Base-by-base conservation (phyloP, 2,797 vertebrate species). In the Echiichthys vipera region DNA sequence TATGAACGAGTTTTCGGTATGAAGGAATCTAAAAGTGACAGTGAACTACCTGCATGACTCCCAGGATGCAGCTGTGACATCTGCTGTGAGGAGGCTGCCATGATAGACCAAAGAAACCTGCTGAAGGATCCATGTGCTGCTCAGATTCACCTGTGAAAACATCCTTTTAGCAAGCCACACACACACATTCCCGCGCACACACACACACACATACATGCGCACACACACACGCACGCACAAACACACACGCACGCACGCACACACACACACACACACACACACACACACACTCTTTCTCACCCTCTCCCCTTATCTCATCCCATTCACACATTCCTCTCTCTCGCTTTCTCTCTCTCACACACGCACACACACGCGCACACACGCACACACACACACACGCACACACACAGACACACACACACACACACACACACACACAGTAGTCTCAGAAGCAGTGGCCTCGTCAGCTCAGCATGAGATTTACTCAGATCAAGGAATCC, bases 51-150 rank as follows among this genome's bases (percentile, higher is more conserved):
- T 3, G 49, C 42, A 2, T 9, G 24, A 67, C 66, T 77, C 32
- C 59, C 62, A n/a, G 57, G 57, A 75, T 1, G 7, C 55, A 46
- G 73, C n/a, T n/a, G n/a, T n/a, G n/a, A n/a, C n/a, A n/a, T 54
- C 30, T n/a, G 55, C 61, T 24, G 68, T 74, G 42, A 34, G 50
- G 65, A 65, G 43, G 54, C n/a, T 37, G 68, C 66, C 53, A 53
- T 29, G 71, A 75, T 77, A 83, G 90, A 92, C 86, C 85, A 84
- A 89, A 83, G 80, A 81, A 71, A 30, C 66, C 65, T 5, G 2
- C 69, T 29, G 71, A 69, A 68, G 69, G 78, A 79, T 57, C 20
- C 7, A 17, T 47, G 39, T 22, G 43, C 66, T 75, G 58, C 81
- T 74, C 66, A 85, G 71, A 83, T 72, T 76, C 61, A 76, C 45